Percentiles rank a stretch among this genome's conserved stretches.
phyloP scores from a whole-genome alignment of 2,888 invertebrate genomes.

The Dilophus febrilis region DNA sequence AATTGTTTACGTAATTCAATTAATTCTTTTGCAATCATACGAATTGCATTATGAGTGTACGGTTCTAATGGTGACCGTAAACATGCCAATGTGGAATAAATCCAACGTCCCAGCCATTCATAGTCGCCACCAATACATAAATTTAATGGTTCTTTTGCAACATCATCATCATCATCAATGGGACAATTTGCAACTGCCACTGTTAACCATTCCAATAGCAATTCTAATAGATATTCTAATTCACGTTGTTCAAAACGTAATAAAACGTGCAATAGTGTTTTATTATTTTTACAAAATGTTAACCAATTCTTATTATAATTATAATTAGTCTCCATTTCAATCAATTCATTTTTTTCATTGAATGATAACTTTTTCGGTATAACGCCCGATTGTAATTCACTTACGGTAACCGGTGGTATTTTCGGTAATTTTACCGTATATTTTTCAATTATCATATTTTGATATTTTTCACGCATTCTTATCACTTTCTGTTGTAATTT shows the following conservation, averaged over 20 bases:
- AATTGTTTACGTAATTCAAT: slow-evolving; percentile 20
- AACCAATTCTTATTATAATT: slow-evolving; percentile 15
- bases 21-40: slow-evolving; percentile 24
- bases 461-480: slow-evolving; percentile 12
- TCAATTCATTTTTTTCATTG: neutral
- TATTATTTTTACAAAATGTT: slow-evolving; percentile 19
- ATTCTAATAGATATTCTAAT: slow-evolving; percentile 22
- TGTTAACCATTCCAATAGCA: slow-evolving; percentile 21
- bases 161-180: neutral
- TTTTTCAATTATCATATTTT: too few species aligned
- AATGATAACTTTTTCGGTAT: too few species aligned
- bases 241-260: slow-evolving; percentile 22
- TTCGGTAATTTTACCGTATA: neutral
- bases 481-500: slow-evolving; percentile 15
- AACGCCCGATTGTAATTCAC: too few species aligned
- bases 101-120: slow-evolving; percentile 25
- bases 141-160: neutral
- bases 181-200: slow-evolving; percentile 1
- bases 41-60: slow-evolving; percentile 21
- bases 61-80: slow-evolving; percentile 26
- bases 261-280: slow-evolving; percentile 21
- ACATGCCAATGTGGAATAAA: slow-evolving; percentile 24
- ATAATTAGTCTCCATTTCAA: too few species aligned
- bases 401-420: neutral
- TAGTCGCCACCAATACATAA: slow-evolving; percentile 15